These are phyloP conservation scores for Ochropleura plecta DNA, from an alignment of 2,888 invertebrate genomes.

Conservation along the genomic window DNA sequence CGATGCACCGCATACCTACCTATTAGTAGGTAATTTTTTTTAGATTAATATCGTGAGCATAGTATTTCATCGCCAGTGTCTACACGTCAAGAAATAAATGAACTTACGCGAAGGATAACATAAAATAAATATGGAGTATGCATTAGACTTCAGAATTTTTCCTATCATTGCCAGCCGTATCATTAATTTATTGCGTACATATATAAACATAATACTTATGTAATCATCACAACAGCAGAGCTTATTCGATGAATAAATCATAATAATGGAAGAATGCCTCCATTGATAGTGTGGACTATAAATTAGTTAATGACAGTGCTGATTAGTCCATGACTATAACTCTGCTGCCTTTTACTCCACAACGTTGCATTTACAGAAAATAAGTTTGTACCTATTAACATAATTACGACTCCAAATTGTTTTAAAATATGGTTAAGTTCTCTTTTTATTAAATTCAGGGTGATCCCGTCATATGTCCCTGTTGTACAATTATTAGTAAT, in stretches of 20 bases:
- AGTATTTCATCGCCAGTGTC: slow-evolving; percentile 28
- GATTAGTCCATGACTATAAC: slow-evolving; percentile 34
- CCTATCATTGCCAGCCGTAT: slow-evolving; percentile 47
- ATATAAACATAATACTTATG: neutral
- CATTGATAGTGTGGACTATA: slow-evolving; percentile 52
- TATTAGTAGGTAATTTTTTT: neutral
- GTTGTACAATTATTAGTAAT: too few species aligned
- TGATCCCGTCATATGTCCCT: too few species aligned
- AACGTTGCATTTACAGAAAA: neutral
- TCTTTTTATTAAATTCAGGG: neutral
- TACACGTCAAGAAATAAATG: slow-evolving; percentile 27
- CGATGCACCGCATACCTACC: neutral
- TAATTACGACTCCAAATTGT: neutral
- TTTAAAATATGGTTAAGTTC: neutral
- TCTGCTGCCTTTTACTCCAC: slow-evolving; percentile 9
- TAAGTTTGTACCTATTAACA: neutral
- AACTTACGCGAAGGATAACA: slow-evolving; percentile 15
- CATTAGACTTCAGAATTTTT: slow-evolving; percentile 34
- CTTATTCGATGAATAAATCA: slow-evolving; percentile 54
- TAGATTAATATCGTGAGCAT: slow-evolving; percentile 13
- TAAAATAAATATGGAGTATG: slow-evolving; percentile 55
- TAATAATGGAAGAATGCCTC: slow-evolving; percentile 45
- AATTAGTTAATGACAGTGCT: slow-evolving; percentile 35
- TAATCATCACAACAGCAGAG: slow-evolving; percentile 27
- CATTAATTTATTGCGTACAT: slow-evolving; percentile 49